A percentile compares a stretch with the other conserved stretches of the same genome.
Evolutionary conservation across 2,113 vertebrate species (phyloP).

Genomic region (Fregata magnificens): DNA sequence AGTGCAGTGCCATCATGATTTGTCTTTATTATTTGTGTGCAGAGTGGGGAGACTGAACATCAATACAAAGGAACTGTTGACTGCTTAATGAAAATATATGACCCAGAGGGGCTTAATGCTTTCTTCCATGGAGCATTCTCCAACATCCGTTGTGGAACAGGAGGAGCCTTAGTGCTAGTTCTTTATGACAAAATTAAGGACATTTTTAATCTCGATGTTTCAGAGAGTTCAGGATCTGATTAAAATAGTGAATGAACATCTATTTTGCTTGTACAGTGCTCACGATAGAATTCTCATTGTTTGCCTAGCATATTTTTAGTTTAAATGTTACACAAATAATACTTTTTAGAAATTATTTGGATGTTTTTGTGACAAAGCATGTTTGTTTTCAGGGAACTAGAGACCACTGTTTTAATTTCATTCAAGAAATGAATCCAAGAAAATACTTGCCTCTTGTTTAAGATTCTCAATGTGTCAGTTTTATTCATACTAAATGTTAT

Average conservation of each 20-base stretch:
- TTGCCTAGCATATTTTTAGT: background rate
- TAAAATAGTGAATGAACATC: background rate
- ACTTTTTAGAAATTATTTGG: background rate
- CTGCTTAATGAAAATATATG: constrained; percentile 58
- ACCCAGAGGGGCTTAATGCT: background rate
- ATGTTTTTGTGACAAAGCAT: background rate
- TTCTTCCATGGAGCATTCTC: constrained; percentile 58
- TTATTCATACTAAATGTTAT: background rate
- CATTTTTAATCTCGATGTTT: constrained; percentile 7
- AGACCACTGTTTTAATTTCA: background rate
- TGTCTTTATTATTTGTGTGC: background rate
- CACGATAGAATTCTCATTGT: background rate
- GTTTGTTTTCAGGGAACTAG: background rate
- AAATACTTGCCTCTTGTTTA: background rate
- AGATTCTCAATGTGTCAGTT: background rate
- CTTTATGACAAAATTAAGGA: constrained; percentile 64
- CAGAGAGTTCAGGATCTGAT: background rate
- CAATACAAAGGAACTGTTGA: constrained; percentile 48
- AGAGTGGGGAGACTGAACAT: constrained; percentile 33
- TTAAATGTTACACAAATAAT: background rate
- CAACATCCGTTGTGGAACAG: constrained; percentile 53
- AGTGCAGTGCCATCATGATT: background rate
- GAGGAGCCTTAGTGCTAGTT: constrained; percentile 57
- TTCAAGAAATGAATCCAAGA: background rate
- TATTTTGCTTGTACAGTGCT: background rate